Conservation (phyloP, 2,888 invertebrate genomes). For the Sthenelais limicola region DNA sequence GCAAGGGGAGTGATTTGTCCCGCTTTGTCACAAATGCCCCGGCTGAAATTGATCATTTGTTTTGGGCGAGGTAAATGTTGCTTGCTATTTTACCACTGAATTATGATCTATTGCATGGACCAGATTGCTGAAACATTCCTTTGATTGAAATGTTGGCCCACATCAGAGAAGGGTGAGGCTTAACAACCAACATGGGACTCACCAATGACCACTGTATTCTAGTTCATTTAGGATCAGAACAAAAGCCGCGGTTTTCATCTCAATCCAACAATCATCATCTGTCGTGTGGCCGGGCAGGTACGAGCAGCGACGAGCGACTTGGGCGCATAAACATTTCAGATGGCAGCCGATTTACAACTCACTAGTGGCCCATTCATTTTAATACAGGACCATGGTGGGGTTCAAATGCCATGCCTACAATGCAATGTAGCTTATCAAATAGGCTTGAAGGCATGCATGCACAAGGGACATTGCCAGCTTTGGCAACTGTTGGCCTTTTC, state of each 20-base stretch:
- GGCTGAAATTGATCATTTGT: conserved; percentile 31
- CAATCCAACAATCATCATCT: conserved; percentile 31
- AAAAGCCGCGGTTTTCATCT: conserved; percentile 33
- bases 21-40: neutral
- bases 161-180: neutral
- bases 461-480: too few relatives aligned
- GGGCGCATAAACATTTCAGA: conserved; percentile 21
- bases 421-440: too few relatives aligned
- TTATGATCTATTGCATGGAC: conserved; percentile 25
- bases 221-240: too few relatives aligned
- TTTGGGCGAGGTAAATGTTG: conserved; percentile 22
- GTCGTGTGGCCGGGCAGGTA: conserved; percentile 16
- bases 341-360: neutral
- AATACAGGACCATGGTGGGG: conserved; percentile 20
- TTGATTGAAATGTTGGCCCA: conserved; percentile 24
- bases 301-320: neutral
- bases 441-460: too few relatives aligned
- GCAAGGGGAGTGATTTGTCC: conserved; percentile 25
- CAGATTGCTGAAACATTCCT: conserved; percentile 28
- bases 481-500: too few relatives aligned
- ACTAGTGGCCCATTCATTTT: conserved; percentile 16
- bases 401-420: conserved; percentile 26
- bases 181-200: conserved; percentile 11
- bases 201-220: too few relatives aligned
- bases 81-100: conserved; percentile 26